A percentile compares a stretch with the other conserved stretches of the same genome.
Conservation (phyloP, 2,797 vertebrate species). For the Premnoplex brunnescens region DNA sequence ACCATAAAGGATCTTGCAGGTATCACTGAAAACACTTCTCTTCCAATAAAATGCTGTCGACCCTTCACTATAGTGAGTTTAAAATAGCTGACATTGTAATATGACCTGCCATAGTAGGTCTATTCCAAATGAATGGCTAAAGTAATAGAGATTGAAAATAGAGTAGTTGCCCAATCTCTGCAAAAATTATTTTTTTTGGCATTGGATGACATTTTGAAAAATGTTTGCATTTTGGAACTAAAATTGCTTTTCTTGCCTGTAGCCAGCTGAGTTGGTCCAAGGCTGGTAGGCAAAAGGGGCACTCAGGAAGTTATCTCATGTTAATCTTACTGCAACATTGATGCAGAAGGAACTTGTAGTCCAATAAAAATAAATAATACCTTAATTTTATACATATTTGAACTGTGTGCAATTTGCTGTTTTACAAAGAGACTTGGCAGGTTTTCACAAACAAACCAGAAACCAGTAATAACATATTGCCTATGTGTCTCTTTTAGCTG, state of each 20-base stretch:
- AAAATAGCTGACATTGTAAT: conserved; percentile 32
- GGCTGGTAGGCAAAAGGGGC: neutral
- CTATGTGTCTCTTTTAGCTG: neutral
- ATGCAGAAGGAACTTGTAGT: neutral
- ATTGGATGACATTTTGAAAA: conserved; percentile 27
- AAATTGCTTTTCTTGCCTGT: conserved; percentile 39
- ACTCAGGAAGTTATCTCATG: neutral
- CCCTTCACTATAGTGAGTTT: neutral
- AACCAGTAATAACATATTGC: neutral
- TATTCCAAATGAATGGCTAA: conserved; percentile 35
- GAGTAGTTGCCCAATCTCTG: neutral
- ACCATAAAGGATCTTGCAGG: neutral
- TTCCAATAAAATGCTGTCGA: neutral
- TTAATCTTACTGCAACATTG: neutral
- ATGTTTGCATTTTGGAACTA: conserved; percentile 41
- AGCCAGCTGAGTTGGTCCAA: neutral
- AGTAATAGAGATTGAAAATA: conserved; percentile 41
- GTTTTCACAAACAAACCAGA: neutral
- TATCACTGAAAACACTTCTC: neutral
- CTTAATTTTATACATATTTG: neutral
- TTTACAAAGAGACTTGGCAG: neutral
- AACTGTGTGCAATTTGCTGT: neutral
- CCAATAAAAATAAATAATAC: conserved; percentile 31
- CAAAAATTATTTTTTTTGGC: neutral
- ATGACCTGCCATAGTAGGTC: neutral